A percentile compares a stretch with the other conserved stretches of the same genome.
These are phyloP conservation scores for Holothuria glaberrima DNA, from an alignment of 35 echinoderm and acorn worm species.

Conservation along the genomic window DNA sequence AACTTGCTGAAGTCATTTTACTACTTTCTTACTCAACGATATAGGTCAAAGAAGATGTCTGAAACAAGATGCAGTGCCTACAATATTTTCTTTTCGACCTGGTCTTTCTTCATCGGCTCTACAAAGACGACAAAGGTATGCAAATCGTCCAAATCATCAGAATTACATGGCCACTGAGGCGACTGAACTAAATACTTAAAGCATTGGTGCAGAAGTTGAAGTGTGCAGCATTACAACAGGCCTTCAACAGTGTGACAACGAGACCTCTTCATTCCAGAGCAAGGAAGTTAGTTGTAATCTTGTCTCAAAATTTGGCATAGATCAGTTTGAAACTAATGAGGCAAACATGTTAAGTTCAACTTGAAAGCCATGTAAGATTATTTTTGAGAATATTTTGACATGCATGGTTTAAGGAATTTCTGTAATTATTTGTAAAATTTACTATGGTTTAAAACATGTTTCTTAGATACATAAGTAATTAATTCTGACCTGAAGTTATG, in stretches of 20 bases:
- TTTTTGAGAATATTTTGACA: too few relatives aligned
- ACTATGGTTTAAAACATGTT: too few relatives aligned
- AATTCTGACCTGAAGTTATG: too few relatives aligned
- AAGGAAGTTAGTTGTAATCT: not conserved
- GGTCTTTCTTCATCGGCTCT: not conserved
- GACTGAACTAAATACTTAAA: not conserved
- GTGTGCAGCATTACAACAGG: not conserved
- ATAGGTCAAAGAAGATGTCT: not conserved
- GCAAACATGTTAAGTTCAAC: too few relatives aligned
- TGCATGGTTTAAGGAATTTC: too few relatives aligned
- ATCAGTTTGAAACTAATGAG: not conserved
- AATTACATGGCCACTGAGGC: not conserved
- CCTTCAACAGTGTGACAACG: not conserved
- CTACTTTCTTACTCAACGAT: not conserved
- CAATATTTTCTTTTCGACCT: not conserved
- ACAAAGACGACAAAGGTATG: not conserved
- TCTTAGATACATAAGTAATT: too few relatives aligned
- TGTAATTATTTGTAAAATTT: too few relatives aligned
- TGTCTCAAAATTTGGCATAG: not conserved
- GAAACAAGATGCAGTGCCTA: not conserved
- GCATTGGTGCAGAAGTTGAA: conserved; percentile 1
- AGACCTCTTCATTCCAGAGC: not conserved
- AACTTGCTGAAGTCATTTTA: too few relatives aligned
- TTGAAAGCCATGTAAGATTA: too few relatives aligned
- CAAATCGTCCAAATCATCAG: not conserved